phyloP scores from a whole-genome alignment of 1,140 invertebrate genomes.

The Drosophila sechellia region DNA sequence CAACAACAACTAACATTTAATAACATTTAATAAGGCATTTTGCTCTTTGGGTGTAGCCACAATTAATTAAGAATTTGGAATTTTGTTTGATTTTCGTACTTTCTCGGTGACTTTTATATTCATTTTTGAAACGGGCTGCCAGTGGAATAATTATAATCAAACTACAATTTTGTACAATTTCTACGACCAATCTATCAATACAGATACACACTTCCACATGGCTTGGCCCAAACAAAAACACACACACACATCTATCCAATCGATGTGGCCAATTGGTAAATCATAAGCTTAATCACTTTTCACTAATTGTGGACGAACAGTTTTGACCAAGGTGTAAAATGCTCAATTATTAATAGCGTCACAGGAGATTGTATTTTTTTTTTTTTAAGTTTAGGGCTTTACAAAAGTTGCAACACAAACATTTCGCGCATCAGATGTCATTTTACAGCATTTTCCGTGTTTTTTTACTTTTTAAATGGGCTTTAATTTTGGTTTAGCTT shows the following conservation, averaged over 20 bases:
- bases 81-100: constrained; percentile 1
- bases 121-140: constrained; percentile 25
- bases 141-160: constrained; percentile 63
- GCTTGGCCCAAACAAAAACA: constrained; percentile 39
- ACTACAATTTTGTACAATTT: constrained; percentile 45
- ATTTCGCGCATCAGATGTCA: constrained; percentile 78
- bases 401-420: constrained; percentile 81
- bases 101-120: constrained; percentile 4
- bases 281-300: constrained; percentile 61
- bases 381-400: constrained; percentile 33
- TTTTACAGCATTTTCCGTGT: constrained; percentile 77
- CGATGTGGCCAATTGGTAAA: constrained; percentile 68
- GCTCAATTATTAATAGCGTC: constrained; percentile 61
- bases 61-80: constrained; percentile 48
- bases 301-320: constrained; percentile 66
- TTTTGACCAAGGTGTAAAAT: constrained; percentile 71
- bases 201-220: constrained; percentile 61
- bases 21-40: constrained; percentile 43
- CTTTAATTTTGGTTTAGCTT: constrained; percentile 38
- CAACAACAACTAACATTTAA: constrained; percentile 80
- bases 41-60: constrained; percentile 30
- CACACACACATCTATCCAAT: constrained; percentile 45
- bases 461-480: constrained; percentile 43
- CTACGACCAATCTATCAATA: constrained; percentile 40
- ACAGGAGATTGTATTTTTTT: constrained; percentile 14